Evolutionary conservation across 2,888 invertebrate species (phyloP), one percentile per base, ranked within the genome.

Genomic region (Andrena bicolor): DNA sequence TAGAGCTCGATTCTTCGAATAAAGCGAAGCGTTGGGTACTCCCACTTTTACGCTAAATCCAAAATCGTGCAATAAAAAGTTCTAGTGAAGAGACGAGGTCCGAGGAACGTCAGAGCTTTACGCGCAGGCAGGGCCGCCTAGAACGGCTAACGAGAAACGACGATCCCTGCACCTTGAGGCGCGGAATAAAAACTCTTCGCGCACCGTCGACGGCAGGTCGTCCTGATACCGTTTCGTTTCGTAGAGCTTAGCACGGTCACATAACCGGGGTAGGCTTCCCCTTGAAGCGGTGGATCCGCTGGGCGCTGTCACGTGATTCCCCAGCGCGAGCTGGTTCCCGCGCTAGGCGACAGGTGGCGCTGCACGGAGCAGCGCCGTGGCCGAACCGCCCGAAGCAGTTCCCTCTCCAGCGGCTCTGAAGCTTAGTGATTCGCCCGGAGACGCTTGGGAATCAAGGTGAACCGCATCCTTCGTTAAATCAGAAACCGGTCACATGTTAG

Each of bases 201-300:
- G 81, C 53, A 56, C 85, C 87, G 82, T 87, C 87, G 87, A 86
- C 87, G 87, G 87, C 87, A 87, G 87, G 87, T 87, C 83, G 68
- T 73, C 69, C 53, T 76, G 49, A 63, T 60, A 72, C 68, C 63
- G 51, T 84, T 86, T 69, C 74, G 69, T 85, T 76, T 76, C 63
- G 23, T 72, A 71, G 76, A 61, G n/a, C 13, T 56, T 30, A 64
- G n/a, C 28, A 64, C n/a, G 61, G 13, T 65, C 71, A 61, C 58
- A 5, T 30, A 30, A 20, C 20, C n/a, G 53, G 16, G 30, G 35
- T 23, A 35, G 60, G 26, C 23, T 30, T 56, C 35, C 30, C 71
- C 26, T 10, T 65, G 23, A 10, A 20, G 5, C 41, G 23, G 30
- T 35, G 32, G 51, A 32, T 30, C 8, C 41, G 6, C 6, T 32